phyloP scores from a whole-genome alignment of 2,888 invertebrate genomes.

The Apocheima hispidaria region DNA sequence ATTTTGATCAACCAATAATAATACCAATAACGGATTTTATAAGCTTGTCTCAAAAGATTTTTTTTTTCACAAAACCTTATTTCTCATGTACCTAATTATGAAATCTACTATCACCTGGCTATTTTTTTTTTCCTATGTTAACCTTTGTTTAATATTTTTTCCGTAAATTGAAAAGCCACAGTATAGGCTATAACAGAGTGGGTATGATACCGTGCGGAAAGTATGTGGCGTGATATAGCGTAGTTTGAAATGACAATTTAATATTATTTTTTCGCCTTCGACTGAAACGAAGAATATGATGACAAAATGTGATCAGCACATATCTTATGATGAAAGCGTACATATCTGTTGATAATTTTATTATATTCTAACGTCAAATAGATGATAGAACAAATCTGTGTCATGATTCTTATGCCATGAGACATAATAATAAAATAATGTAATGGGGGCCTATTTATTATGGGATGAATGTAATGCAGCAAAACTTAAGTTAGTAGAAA shows the following conservation, averaged over 20 bases:
- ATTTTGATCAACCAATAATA: too few relatives aligned
- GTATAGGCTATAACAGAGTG: neutral
- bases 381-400: neutral
- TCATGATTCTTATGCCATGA: neutral
- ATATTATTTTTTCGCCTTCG: neutral
- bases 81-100: too few relatives aligned
- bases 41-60: too few relatives aligned
- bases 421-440: neutral
- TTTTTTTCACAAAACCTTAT: too few relatives aligned
- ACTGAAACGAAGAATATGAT: neutral
- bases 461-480: constrained; percentile 1
- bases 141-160: too few relatives aligned
- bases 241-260: neutral
- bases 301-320: neutral
- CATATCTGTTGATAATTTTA: too few relatives aligned
- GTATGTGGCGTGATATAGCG: too few relatives aligned
- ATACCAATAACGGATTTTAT: too few relatives aligned
- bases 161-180: too few relatives aligned
- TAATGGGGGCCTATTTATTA: constrained; percentile 16
- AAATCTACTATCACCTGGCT: too few relatives aligned
- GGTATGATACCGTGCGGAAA: neutral
- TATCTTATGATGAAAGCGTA: neutral
- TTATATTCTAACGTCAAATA: too few relatives aligned
- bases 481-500: constrained; percentile 22
- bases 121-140: too few relatives aligned